Conservation (phyloP, 2,113 vertebrate species). For the Mugil cephalus region DNA sequence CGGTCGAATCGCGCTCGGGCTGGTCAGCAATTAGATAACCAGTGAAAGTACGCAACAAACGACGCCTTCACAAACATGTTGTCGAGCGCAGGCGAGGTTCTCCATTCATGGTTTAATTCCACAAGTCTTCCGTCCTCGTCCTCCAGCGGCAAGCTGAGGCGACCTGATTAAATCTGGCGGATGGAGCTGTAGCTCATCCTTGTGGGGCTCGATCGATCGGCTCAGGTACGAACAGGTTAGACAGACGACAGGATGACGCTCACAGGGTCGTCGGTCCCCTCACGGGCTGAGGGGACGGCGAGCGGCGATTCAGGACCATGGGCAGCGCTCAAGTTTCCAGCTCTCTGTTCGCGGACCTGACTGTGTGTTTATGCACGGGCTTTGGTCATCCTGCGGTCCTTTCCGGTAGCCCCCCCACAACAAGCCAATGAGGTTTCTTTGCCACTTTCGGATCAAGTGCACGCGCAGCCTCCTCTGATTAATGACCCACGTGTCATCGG, state of each 20-base stretch:
- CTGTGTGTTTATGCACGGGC: slow-evolving; percentile 12
- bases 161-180: neutral
- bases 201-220: slow-evolving; percentile 22
- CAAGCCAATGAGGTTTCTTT: slow-evolving; percentile 16
- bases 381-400: slow-evolving; percentile 43
- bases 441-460: slow-evolving; percentile 20
- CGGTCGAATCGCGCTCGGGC: slow-evolving; percentile 19
- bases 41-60: slow-evolving; percentile 34
- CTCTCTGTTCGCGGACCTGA: neutral
- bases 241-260: slow-evolving; percentile 24
- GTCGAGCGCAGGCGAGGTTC: slow-evolving; percentile 18
- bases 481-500: slow-evolving; percentile 49
- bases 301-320: slow-evolving; percentile 62
- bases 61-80: slow-evolving; percentile 55
- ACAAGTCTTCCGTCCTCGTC: slow-evolving; percentile 48
- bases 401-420: neutral
- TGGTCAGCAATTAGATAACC: slow-evolving; percentile 56
- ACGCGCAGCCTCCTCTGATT: slow-evolving; percentile 38
- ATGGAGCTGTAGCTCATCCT: slow-evolving; percentile 12
- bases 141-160: slow-evolving; percentile 1
- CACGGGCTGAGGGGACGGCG: slow-evolving; percentile 18
- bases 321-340: slow-evolving; percentile 63
- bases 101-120: slow-evolving; percentile 64
- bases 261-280: slow-evolving; percentile 21
- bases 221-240: slow-evolving; percentile 45